phyloP scores from a whole-genome alignment of 35 echinoderm and acorn worm genomes.

The Stichopus chloronotus region DNA sequence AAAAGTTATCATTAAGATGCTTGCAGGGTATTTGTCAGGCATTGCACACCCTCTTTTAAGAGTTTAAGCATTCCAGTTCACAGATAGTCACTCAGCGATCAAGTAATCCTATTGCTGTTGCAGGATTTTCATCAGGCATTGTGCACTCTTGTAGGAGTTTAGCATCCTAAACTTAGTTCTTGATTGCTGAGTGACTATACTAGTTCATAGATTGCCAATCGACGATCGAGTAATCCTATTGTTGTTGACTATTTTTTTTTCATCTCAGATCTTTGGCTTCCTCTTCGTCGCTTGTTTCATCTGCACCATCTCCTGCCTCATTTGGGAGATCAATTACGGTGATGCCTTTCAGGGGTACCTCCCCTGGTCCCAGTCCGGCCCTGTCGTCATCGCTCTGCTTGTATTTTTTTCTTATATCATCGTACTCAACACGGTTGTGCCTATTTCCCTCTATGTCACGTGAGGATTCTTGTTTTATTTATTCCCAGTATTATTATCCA shows the following conservation, averaged over 20 bases:
- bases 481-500: too few species aligned
- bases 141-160: too few species aligned
- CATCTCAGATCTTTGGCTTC: conserved; percentile 87
- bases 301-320: conserved; percentile 74
- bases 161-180: too few species aligned
- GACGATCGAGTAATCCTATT: neutral
- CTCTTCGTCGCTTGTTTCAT: conserved; percentile 80
- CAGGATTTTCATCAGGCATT: too few species aligned
- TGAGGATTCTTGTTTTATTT: conserved; percentile 56
- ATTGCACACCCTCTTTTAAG: too few species aligned
- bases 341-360: conserved; percentile 76
- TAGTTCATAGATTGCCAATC: too few species aligned
- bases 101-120: too few species aligned
- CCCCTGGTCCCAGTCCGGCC: conserved; percentile 69
- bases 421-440: conserved; percentile 91
- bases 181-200: too few species aligned
- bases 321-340: conserved; percentile 80
- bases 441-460: conserved; percentile 96
- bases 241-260: conserved; percentile 17
- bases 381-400: conserved; percentile 73
- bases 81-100: too few species aligned
- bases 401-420: conserved; percentile 96
- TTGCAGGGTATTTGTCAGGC: too few species aligned
- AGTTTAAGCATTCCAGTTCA: too few species aligned
- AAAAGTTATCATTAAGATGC: too few species aligned